Base-by-base conservation (phyloP, 2,888 invertebrate species). In the Melinaea menophilus region DNA sequence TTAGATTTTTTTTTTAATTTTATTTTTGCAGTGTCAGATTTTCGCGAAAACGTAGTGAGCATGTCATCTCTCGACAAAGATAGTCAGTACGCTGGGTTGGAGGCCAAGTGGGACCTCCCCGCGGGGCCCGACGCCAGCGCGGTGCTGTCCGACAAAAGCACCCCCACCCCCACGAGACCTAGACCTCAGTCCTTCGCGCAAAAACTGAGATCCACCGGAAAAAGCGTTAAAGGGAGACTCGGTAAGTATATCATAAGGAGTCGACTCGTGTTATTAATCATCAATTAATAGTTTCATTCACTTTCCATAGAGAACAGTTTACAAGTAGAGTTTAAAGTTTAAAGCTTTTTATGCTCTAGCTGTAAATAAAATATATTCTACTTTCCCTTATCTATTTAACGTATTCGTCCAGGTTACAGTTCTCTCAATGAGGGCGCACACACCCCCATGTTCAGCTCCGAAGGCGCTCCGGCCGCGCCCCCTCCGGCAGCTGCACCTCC, bases 181-280 rank as follows among this genome's bases (percentile, higher is more conserved):
- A 68, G 97, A 0, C 97, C 97, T 0, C 96, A 97, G 82, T 96
- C 96, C 72, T 96, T 97, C 80, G 97, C 97, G 0, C 97, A 97
- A 82, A 96, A 97, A 78, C 86, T 97, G 41, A 90, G 96, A 41
- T 95, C 96, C 9, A 97, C 96, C 0, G 95, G 96, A 33, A 96
- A 96, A 82, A 95, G 94, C 55, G 96, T 96, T 0, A 95, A 95
- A 77, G 96, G 94, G 1, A 93, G 92, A 74, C 78, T 93, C 1
- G 91, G 91, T 90, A 63, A 77, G 66, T 58, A 12, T 13, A 22
- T 5, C 9, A 9, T 5, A 5, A 22, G n/a, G 7, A 48, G n/a
- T 22, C 22, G 9, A 9, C 7, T 5, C 5, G 22, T 22, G 13
- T 51, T 31, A 5, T 51, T 31, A 31, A 51, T 5, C 5, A n/a